These are phyloP conservation scores for Pempheris klunzingeri DNA, from an alignment of 2,797 vertebrate species.

Conservation along the genomic window DNA sequence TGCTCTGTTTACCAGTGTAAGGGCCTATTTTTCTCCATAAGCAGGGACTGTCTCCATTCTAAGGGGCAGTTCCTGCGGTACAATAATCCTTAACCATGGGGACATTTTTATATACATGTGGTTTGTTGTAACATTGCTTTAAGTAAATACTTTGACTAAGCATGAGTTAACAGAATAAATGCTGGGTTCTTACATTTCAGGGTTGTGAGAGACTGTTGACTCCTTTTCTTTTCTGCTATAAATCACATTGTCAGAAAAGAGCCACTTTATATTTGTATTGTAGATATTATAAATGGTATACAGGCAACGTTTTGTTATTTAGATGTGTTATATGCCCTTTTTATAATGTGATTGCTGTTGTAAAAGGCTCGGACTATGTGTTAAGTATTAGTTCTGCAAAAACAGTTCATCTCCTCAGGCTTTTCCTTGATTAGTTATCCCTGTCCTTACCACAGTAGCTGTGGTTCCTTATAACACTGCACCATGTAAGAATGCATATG, in stretches of 20 bases:
- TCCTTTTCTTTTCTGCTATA: neutral
- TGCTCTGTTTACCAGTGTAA: constrained; percentile 56
- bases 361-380: neutral
- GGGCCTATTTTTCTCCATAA: constrained; percentile 49
- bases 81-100: constrained; percentile 18
- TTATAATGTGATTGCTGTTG: neutral
- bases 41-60: constrained; percentile 18
- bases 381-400: too few relatives aligned
- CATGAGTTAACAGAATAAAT: neutral
- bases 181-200: neutral
- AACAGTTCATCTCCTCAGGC: neutral
- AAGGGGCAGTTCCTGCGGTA: constrained; percentile 27
- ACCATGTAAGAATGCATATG: too few relatives aligned
- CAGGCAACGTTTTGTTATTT: neutral
- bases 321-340: neutral
- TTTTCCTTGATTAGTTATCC: neutral
- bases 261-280: neutral
- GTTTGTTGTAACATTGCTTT: constrained; percentile 30
- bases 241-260: neutral
- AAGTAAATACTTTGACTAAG: neutral
- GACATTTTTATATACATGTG: constrained; percentile 1
- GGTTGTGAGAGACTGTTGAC: neutral
- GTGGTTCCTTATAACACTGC: too few relatives aligned
- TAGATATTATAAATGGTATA: neutral
- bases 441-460: neutral